Conservation (phyloP, 2,797 vertebrate species). For the Euphonia xanthogaster region DNA sequence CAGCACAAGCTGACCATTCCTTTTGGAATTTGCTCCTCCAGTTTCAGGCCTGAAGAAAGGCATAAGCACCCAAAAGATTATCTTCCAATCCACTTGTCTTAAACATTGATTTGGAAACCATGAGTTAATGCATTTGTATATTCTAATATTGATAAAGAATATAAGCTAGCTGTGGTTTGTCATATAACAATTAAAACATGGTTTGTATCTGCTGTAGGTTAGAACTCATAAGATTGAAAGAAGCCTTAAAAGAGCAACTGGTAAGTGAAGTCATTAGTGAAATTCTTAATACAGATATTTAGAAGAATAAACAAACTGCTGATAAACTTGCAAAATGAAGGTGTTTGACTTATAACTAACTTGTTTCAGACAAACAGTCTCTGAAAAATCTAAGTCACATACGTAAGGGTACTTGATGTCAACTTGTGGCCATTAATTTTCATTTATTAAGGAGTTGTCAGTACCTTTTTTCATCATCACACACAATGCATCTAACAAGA, state of each 20-base stretch:
- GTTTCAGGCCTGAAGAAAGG: neutral
- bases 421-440: neutral
- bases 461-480: neutral
- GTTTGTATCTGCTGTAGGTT: neutral
- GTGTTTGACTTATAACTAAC: neutral
- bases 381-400: neutral
- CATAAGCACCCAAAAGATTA: neutral
- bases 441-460: neutral
- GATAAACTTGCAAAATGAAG: neutral
- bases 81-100: neutral
- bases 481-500: neutral
- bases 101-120: neutral
- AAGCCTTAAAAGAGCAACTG: neutral
- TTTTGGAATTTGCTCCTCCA: neutral
- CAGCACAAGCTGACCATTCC: neutral
- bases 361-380: neutral
- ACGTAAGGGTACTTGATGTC: neutral
- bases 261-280: neutral
- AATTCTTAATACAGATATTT: neutral
- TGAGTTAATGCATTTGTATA: neutral
- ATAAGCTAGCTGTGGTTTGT: neutral
- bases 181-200: neutral
- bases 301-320: neutral
- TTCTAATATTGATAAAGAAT: neutral
- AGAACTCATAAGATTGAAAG: neutral